Base-by-base conservation (phyloP, 2,888 invertebrate species). In the Spisula solida region DNA sequence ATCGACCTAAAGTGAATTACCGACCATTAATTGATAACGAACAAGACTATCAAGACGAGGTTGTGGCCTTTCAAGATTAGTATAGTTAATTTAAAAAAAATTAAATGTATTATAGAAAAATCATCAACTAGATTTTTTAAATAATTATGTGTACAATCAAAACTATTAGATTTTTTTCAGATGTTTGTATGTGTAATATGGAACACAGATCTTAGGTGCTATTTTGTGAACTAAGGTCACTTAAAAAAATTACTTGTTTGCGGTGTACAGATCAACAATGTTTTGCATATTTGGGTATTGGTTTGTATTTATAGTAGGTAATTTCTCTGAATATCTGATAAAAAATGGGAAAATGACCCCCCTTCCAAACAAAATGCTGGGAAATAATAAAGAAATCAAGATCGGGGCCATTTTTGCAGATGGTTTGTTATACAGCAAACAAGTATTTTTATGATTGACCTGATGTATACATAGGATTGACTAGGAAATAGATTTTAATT, bases 1-100 rank as follows among this genome's bases (percentile, higher is more conserved):
- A 55, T 20, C 85, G 78, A 6, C 85, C 85, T 6, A 78, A 60
- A 78, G 85, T 85, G 18, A 31, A 55, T 75, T 85, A 85, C 25
- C 51, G 18, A 56, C 78, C 75, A 12, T 79, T 85, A 56, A 20
- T 41, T 0, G 41, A 79, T 56, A 56, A 85, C 41, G 85, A 85
- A 25, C 41, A 56, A 20, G 85, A 85, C n/a, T 78, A 51, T 34
- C 78, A 85, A 16, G 51, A 79, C 41, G 79, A 79, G 18, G 41
- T 34, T 25, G 85, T 48, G 47, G 80, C 75, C 75, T 75, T 75
- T 75, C 75, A 75, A 31, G 75, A 75, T 75, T 75, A 75, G 31
- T 12, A 75, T 75, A 1, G 31, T n/a, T n/a, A n/a, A n/a, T n/a
- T n/a, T 25, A 34, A 14, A 31, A 34, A 12, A 75, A 16, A 12